Evolutionary conservation across 2,888 invertebrate genomes (phyloP).

Genomic region (Drosophila buzzatii): DNA sequence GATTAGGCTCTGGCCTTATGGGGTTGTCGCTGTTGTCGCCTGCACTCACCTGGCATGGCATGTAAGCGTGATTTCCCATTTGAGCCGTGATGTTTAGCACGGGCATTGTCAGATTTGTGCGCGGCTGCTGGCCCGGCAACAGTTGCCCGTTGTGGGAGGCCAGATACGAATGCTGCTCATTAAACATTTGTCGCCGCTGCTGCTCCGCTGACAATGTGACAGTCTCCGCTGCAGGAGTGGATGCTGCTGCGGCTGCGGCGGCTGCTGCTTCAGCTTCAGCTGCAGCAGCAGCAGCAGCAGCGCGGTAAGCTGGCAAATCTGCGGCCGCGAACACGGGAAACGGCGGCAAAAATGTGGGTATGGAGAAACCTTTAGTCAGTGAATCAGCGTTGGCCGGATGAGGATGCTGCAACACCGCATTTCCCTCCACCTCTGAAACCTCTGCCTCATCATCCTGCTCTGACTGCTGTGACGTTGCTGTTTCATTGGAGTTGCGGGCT

Average conservation of each 20-base stretch:
- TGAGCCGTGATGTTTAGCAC: constrained; percentile 94
- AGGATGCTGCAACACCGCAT: constrained; percentile 31
- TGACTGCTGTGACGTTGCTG: constrained; percentile 25
- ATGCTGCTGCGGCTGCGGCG: constrained; percentile 53
- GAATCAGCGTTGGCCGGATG: constrained; percentile 75
- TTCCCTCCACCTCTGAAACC: constrained; percentile 20
- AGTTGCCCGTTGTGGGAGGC: constrained; percentile 66
- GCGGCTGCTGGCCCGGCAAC: constrained; percentile 47
- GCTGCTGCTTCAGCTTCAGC: constrained; percentile 50
- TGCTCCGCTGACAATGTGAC: constrained; percentile 72
- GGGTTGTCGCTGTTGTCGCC: neutral
- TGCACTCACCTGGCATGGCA: constrained; percentile 92
- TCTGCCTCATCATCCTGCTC: neutral
- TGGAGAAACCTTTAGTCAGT: constrained; percentile 83
- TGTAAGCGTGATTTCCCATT: constrained; percentile 95
- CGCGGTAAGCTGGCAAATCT: constrained; percentile 78
- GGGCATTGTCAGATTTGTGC: constrained; percentile 76
- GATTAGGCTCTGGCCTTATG: constrained; percentile 9
- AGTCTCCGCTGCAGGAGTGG: constrained; percentile 49
- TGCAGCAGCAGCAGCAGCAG: constrained; percentile 63
- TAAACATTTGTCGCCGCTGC: constrained; percentile 73
- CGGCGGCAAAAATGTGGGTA: constrained; percentile 82
- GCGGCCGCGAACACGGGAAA: constrained; percentile 82
- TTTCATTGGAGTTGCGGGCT: constrained; percentile 71
- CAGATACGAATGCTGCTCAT: constrained; percentile 81